phyloP scores from a whole-genome alignment of 1,140 invertebrate genomes.

The Hylyphantes graminicola region DNA sequence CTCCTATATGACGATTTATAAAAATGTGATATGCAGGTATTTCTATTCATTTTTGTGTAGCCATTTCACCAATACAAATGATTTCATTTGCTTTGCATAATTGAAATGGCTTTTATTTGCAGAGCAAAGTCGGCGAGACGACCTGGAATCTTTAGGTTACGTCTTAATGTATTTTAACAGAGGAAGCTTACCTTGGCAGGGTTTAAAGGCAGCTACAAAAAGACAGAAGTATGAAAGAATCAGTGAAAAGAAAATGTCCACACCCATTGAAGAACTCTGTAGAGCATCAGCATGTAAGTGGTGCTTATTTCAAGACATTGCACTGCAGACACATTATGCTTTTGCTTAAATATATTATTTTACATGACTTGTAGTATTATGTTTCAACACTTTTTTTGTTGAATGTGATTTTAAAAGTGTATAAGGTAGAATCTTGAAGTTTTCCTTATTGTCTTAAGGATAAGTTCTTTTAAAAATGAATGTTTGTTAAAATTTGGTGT shows the following conservation, averaged over 20 bases:
- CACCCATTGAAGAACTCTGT: constrained; percentile 71
- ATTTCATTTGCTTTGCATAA: no score
- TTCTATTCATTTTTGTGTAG: no score
- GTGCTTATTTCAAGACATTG: neutral
- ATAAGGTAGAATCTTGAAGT: no score
- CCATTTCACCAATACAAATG: no score
- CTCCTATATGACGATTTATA: no score
- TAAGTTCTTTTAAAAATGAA: no score
- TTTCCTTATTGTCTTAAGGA: no score
- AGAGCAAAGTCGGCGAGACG: constrained; percentile 89
- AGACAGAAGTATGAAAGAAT: constrained; percentile 74
- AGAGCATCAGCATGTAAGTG: constrained; percentile 64
- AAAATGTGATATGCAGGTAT: no score
- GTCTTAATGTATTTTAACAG: constrained; percentile 74
- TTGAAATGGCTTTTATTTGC: constrained; percentile 60
- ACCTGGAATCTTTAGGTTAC: constrained; percentile 78
- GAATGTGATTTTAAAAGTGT: no score
- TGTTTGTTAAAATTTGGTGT: no score
- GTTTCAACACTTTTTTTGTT: no score
- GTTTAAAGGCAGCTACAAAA: constrained; percentile 74
- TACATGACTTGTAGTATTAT: no score
- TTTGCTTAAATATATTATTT: neutral
- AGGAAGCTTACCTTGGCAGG: constrained; percentile 73
- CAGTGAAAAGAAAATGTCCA: constrained; percentile 72
- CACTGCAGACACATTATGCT: neutral